These are phyloP conservation scores for Corbicula japonica DNA, from an alignment of 2,888 invertebrate species.

Conservation along the genomic window DNA sequence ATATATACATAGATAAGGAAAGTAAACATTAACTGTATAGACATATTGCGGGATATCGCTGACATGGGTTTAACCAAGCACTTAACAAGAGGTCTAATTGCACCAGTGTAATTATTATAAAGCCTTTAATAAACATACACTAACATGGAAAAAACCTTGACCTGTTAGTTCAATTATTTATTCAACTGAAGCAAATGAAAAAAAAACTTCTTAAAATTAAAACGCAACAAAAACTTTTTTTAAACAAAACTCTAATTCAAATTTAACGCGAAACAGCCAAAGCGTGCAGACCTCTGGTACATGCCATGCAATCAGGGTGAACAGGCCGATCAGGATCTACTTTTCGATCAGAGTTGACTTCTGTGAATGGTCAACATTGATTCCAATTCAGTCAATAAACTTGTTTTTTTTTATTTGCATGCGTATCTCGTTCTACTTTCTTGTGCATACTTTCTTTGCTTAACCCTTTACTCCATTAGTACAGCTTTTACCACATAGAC, in stretches of 20 bases:
- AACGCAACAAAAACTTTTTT: neutral
- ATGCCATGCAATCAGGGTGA: too few relatives aligned
- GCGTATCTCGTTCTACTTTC: too few relatives aligned
- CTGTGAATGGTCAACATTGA: too few relatives aligned
- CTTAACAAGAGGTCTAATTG: conserved; percentile 16
- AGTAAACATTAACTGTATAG: conserved; percentile 27
- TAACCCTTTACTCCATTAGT: too few relatives aligned
- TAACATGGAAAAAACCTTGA: neutral
- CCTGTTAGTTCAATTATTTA: neutral
- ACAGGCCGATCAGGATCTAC: too few relatives aligned
- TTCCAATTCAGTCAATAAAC: too few relatives aligned
- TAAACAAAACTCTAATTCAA: neutral
- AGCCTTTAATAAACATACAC: neutral
- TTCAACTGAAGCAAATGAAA: neutral
- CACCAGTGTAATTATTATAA: neutral
- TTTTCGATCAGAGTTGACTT: too few relatives aligned
- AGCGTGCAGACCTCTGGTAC: too few relatives aligned
- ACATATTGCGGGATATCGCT: conserved; percentile 4
- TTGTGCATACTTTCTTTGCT: too few relatives aligned
- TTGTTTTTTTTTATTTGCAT: too few relatives aligned
- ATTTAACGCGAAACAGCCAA: too few relatives aligned
- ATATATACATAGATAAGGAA: conserved; percentile 24
- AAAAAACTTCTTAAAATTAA: neutral
- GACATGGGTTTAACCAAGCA: neutral
- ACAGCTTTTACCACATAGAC: too few relatives aligned